phyloP scores from a whole-genome alignment of 2,797 vertebrate genomes.

The Acanthurus leucopareius region DNA sequence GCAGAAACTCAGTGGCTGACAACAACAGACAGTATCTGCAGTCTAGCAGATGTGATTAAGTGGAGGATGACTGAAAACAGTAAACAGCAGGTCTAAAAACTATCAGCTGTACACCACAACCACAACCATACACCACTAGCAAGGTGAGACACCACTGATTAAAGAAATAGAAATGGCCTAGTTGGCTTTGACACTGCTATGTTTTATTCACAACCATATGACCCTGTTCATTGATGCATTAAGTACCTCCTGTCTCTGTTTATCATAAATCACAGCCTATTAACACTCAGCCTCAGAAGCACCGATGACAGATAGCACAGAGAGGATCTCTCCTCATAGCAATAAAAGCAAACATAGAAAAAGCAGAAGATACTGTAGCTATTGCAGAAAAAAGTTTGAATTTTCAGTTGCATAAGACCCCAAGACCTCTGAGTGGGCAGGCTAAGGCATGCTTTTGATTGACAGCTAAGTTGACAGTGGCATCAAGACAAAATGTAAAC shows the following conservation, averaged over 20 bases:
- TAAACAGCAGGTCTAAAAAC: conserved; percentile 15
- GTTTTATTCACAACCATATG: conserved; percentile 82
- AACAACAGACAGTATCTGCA: not conserved
- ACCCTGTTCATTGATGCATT: conserved; percentile 54
- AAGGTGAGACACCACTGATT: conserved; percentile 16
- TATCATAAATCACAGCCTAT: conserved; percentile 40
- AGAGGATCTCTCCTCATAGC: not conserved
- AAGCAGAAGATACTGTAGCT: conserved; percentile 3
- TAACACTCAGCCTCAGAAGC: not conserved
- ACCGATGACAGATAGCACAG: not conserved
- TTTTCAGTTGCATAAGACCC: not conserved
- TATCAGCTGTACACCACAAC: conserved; percentile 19
- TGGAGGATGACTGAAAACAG: conserved; percentile 5
- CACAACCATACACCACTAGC: not conserved
- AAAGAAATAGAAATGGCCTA: conserved; percentile 65
- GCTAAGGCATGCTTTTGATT: not conserved
- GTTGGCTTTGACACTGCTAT: conserved; percentile 72
- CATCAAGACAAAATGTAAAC: not conserved
- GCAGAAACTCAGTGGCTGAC: not conserved
- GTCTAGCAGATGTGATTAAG: conserved; percentile 11
- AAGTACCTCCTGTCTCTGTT: conserved; percentile 45
- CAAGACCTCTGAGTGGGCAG: not conserved
- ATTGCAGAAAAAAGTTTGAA: not conserved
- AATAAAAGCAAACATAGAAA: conserved; percentile 9
- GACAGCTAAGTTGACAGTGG: conserved; percentile 4